These are phyloP conservation scores for Cichladusa arquata DNA, from an alignment of 2,113 vertebrate species.

Conservation along the genomic window DNA sequence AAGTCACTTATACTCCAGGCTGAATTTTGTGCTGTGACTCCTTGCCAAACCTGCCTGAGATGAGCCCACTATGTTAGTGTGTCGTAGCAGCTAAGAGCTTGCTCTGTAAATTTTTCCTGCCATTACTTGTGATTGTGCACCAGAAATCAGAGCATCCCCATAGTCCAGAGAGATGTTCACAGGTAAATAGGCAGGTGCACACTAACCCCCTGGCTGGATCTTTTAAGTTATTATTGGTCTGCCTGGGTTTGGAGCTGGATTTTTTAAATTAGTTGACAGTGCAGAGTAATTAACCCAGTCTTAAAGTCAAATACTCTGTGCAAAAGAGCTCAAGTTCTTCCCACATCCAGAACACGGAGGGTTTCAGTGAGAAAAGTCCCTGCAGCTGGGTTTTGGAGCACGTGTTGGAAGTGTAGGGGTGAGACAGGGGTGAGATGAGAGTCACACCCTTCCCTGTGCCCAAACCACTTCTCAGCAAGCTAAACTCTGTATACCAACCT, in stretches of 20 bases:
- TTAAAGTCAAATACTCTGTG: not conserved
- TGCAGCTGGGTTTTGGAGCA: not conserved
- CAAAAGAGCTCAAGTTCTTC: not conserved
- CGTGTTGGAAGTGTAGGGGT: fast-evolving
- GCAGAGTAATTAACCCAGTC: not conserved
- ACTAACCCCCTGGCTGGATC: not conserved
- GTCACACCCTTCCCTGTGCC: not conserved
- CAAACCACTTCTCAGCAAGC: not conserved
- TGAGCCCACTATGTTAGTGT: fast-evolving
- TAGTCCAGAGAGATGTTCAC: not conserved
- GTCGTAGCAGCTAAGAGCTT: fast-evolving
- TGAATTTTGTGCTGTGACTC: not conserved
- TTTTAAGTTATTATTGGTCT: not conserved
- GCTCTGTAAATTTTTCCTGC: not conserved
- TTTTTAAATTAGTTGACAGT: not conserved
- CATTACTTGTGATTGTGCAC: not conserved
- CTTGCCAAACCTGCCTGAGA: not conserved
- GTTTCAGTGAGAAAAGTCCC: not conserved
- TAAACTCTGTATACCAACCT: not conserved
- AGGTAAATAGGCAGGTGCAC: not conserved
- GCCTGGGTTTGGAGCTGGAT: not conserved
- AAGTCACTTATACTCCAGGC: not conserved
- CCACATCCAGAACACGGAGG: fast-evolving
- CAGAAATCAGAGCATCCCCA: not conserved
- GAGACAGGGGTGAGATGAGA: not conserved